These are phyloP conservation scores for Pollicipes pollicipes DNA, from an alignment of 1,140 invertebrate species.

Conservation along the genomic window DNA sequence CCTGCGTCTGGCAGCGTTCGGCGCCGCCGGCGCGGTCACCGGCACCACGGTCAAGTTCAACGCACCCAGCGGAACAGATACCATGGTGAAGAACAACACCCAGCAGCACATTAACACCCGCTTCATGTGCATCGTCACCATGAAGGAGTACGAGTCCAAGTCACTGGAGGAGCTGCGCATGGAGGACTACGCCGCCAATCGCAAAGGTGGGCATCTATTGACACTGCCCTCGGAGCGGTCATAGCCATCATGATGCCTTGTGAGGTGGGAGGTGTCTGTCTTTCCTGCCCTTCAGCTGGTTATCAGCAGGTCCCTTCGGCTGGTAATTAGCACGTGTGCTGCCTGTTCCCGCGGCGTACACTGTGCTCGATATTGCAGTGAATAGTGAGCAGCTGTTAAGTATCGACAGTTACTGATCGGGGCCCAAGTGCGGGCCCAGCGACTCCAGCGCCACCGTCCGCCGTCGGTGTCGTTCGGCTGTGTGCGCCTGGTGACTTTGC, in stretches of 20 bases:
- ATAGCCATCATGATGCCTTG: conserved; percentile 6
- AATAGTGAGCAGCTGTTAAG: too few relatives aligned
- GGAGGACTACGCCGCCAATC: conserved; percentile 78
- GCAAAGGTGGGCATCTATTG: conserved; percentile 44
- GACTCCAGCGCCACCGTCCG: too few relatives aligned
- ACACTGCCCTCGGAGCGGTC: conserved; percentile 14
- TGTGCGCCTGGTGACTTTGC: too few relatives aligned
- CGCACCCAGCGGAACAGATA: conserved; percentile 69
- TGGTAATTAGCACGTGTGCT: too few relatives aligned
- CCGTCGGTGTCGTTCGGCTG: too few relatives aligned
- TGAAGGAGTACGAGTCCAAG: conserved; percentile 84
- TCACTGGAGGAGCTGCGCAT: conserved; percentile 80
- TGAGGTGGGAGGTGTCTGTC: neutral
- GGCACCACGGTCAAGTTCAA: conserved; percentile 73
- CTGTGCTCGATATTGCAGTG: too few relatives aligned
- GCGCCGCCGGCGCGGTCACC: conserved; percentile 28
- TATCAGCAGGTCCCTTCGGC: too few relatives aligned
- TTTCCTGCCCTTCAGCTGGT: neutral
- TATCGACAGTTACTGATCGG: too few relatives aligned
- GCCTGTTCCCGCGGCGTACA: too few relatives aligned
- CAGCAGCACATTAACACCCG: conserved; percentile 67
- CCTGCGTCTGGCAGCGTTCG: conserved; percentile 32
- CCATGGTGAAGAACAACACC: conserved; percentile 70
- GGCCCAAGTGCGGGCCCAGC: too few relatives aligned
- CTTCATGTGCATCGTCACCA: conserved; percentile 88